Evolutionary conservation across 2,797 vertebrate species (phyloP).

Genomic region (Synaphobranchus kaupii): DNA sequence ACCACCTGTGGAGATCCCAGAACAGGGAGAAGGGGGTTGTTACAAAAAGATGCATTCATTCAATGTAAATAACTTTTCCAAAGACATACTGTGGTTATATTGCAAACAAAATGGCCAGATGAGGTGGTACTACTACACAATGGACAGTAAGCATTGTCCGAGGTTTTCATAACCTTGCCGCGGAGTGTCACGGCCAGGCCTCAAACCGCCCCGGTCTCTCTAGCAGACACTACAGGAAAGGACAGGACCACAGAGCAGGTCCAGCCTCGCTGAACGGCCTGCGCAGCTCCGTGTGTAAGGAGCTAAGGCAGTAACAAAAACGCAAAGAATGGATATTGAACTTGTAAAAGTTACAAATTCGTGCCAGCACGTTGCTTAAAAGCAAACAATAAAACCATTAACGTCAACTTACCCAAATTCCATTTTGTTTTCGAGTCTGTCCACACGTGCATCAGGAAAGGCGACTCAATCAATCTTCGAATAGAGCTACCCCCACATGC

Average conservation of each 20-base stretch:
- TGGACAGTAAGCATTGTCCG: constrained; percentile 56
- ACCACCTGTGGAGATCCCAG: background rate
- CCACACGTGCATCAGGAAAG: background rate
- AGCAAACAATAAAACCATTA: background rate
- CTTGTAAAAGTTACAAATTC: background rate
- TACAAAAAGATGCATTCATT: background rate
- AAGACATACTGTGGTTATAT: background rate
- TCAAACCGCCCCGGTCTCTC: constrained; percentile 68
- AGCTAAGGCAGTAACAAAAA: background rate
- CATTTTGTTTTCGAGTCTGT: background rate
- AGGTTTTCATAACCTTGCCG: constrained; percentile 73
- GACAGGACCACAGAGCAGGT: constrained; percentile 51
- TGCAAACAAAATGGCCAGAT: background rate
- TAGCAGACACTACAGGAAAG: constrained; percentile 72
- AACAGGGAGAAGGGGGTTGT: too few species aligned
- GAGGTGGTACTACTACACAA: background rate
- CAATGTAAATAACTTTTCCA: background rate
- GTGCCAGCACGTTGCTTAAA: background rate
- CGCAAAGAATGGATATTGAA: too few species aligned
- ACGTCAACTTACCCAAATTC: background rate
- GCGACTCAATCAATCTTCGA: background rate
- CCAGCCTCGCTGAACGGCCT: constrained; percentile 48
- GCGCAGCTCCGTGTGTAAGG: background rate
- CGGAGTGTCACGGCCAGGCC: constrained; percentile 58
- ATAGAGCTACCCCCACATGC: background rate